Evolutionary conservation across 2,113 vertebrate species (phyloP).

Genomic region (Erinaceus europaeus): DNA sequence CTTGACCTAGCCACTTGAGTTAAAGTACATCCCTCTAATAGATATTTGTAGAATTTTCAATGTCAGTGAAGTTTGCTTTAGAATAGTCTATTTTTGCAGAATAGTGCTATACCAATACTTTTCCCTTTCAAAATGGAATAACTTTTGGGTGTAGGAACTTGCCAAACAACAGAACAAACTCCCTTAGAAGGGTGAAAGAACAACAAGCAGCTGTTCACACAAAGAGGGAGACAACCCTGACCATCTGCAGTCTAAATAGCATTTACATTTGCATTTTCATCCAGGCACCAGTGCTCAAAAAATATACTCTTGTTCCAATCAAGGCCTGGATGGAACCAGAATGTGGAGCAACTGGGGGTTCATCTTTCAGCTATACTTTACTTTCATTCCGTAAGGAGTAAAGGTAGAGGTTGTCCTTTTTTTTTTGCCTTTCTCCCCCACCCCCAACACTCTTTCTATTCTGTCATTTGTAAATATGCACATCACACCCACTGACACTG

Average conservation of each 20-base stretch:
- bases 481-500: constrained; percentile 27
- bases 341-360: neutral
- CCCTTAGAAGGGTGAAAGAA: constrained; percentile 21
- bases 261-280: neutral
- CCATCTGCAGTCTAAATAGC: constrained; percentile 50
- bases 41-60: neutral
- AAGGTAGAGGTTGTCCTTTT: neutral
- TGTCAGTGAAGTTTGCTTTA: neutral
- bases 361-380: too few relatives aligned
- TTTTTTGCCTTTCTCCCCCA: neutral
- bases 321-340: neutral
- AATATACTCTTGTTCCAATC: neutral
- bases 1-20: neutral
- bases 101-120: neutral
- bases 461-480: constrained; percentile 11
- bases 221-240: neutral
- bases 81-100: neutral
- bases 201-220: constrained; percentile 44
- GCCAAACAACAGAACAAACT: constrained; percentile 35
- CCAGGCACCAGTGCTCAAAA: neutral
- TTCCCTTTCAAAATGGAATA: constrained; percentile 21
- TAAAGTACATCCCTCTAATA: neutral
- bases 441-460: neutral
- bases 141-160: constrained; percentile 32
- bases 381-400: neutral